Evolutionary conservation across 2,113 vertebrate genomes (phyloP).

Genomic region (Clarias batrachus): DNA sequence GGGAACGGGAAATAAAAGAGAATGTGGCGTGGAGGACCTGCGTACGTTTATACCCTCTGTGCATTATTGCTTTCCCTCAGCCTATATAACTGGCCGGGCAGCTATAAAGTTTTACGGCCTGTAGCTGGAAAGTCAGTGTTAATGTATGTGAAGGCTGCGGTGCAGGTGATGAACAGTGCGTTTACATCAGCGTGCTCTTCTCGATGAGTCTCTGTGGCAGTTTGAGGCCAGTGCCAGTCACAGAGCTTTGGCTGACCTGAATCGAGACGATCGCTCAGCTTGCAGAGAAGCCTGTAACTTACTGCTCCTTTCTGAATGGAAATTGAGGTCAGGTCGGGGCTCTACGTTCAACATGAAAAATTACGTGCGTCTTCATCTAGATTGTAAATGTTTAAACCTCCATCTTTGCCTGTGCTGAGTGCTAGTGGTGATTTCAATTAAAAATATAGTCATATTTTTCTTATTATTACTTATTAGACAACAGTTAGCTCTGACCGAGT

Average conservation of each 20-base stretch:
- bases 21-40: constrained; percentile 36
- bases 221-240: constrained; percentile 66
- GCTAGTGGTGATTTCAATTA: neutral
- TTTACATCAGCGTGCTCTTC: constrained; percentile 42
- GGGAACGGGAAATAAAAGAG: constrained; percentile 54
- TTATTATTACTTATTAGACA: neutral
- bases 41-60: constrained; percentile 61
- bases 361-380: neutral
- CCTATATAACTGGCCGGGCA: constrained; percentile 55
- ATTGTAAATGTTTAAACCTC: constrained; percentile 46
- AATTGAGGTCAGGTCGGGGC: constrained; percentile 33
- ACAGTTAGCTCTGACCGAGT: too few relatives aligned
- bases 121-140: constrained; percentile 46
- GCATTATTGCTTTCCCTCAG: constrained; percentile 59
- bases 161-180: constrained; percentile 45
- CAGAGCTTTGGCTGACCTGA: neutral
- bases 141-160: constrained; percentile 42
- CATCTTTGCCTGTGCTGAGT: constrained; percentile 18
- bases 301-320: constrained; percentile 33
- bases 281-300: neutral
- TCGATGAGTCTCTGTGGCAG: constrained; percentile 66
- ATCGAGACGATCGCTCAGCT: neutral
- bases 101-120: constrained; percentile 55
- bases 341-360: constrained; percentile 42
- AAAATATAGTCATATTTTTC: neutral